Base-by-base conservation (phyloP, 1,140 invertebrate species). In the Cotesia vestalis region DNA sequence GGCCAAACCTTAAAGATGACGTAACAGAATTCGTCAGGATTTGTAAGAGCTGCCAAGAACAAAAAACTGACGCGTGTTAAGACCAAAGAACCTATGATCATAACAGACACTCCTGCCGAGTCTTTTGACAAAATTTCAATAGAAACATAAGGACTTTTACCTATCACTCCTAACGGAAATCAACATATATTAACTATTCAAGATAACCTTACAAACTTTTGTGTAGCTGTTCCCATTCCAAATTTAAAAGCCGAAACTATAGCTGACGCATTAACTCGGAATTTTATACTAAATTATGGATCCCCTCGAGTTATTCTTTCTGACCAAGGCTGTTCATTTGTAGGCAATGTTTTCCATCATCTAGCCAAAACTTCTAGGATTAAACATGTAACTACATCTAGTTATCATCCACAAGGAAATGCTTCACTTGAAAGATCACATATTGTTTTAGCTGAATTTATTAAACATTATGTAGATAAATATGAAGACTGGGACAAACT, bases 181-280 rank as follows among this genome's bases (percentile, higher is more conserved):
- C 35, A 40, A 27, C 35, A 69, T 11, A 69, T 60, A 2, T 34
- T 83, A n/a, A 78, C 78, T 11, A 57, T 77, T 8, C 74, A 80
- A 75, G 78, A 80, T 62, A 72, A 79, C 57, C 55, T 82, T 27
- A 77, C 78, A 0, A 83, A 82, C 74, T 81, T 75, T 73, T 75
- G 70, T 4, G 14, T 67, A 6, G 76, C 77, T 3, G 36, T 69
- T 4, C 63, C 74, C 5, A 1, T 82, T 4, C 71, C 66, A 12
- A 71, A 77, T 75, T 57, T 75, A 34, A 69, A 72, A 53, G 73
- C 78, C 0, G 63, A 68, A 36, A 75, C 74, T 52, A 66, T 80
- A 51, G 74, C 80, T 9, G 20, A 76, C 20, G 72, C 53, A 1
- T 75, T 82, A 12, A 72, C 53, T 0, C n/a, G 14, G n/a, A n/a